Evolutionary conservation across 2,888 invertebrate species (phyloP).

Genomic region (Thelaira solivaga): DNA sequence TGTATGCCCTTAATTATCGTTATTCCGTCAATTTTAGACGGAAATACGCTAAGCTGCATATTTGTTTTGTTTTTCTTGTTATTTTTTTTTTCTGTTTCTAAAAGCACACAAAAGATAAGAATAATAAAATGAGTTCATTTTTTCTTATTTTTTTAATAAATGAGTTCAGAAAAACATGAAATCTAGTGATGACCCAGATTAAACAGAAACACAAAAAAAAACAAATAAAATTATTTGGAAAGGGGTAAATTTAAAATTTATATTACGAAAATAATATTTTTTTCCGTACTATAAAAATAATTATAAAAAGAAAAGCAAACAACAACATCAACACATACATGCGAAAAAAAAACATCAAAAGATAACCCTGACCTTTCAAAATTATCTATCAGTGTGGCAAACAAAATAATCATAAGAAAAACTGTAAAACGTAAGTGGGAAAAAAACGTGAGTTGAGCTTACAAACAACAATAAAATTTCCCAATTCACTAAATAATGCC

Average conservation of each 20-base stretch:
- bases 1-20: background rate
- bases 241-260: conserved; percentile 6
- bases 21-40: conserved; percentile 5
- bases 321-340: background rate
- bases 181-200: conserved; percentile 35
- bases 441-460: conserved; percentile 58
- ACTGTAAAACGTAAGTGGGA: too few species aligned
- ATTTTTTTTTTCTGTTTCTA: background rate
- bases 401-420: background rate
- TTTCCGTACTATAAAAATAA: conserved; percentile 12
- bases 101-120: conserved; percentile 25
- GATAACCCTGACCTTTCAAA: conserved; percentile 58
- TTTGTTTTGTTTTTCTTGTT: background rate
- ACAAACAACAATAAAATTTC: conserved; percentile 1
- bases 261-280: background rate
- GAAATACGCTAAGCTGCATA: conserved; percentile 21
- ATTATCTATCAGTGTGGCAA: background rate
- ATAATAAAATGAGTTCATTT: background rate
- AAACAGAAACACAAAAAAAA: background rate
- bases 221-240: conserved; percentile 3
- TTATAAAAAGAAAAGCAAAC: conserved; percentile 4
- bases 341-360: background rate
- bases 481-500: background rate
- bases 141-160: background rate
- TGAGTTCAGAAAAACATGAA: background rate